Evolutionary conservation across 1,140 invertebrate species (phyloP), one percentile per base, ranked within the genome.

Genomic region (Euwallacea fornicatus): DNA sequence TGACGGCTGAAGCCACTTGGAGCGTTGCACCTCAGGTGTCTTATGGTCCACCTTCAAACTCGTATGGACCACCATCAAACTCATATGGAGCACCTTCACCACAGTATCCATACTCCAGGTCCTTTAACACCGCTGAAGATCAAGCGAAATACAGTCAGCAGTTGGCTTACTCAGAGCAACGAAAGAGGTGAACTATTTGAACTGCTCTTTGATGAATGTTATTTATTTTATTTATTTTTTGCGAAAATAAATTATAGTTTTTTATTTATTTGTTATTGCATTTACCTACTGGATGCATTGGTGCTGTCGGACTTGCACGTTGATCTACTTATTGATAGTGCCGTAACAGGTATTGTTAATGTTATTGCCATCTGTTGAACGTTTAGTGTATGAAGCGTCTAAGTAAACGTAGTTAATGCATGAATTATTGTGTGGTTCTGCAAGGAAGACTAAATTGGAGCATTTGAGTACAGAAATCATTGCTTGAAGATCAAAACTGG

Each of bases 101-200:
- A 0, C 75, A 78, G 56, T 74, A 68, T 53, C 73, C 77, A 2
- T 78, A 76, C 54, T 75, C 76, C 43, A 73, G 77, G 64, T 76
- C 76, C 0, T 70, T 78, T 10, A 62, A 74, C 46, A 68, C 64
- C 4, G 47, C 60, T 42, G 11, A 46, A 3, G 67, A 58, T 9
- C 46, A 74, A 41, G 33, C 13, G 46, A 67, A 68, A 15, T 63
- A 73, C 41, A 67, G 63, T 42, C 64, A 72, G 60, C 47, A 67
- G 11, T 16, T 74, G 13, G 69, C 73, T 53, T 74, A 74, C 60
- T 71, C 73, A 9, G 63, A 47, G 10, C 66, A 74, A 50, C 56
- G 66, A 43, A 69, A 73, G 66, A 33, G 42, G 8, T 60, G 9
- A 59, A 50, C 66, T 73, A 62, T 70, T 66, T 70, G 9, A 50